Conservation (phyloP, 2,888 invertebrate species). For the Napeogenes inachia region DNA sequence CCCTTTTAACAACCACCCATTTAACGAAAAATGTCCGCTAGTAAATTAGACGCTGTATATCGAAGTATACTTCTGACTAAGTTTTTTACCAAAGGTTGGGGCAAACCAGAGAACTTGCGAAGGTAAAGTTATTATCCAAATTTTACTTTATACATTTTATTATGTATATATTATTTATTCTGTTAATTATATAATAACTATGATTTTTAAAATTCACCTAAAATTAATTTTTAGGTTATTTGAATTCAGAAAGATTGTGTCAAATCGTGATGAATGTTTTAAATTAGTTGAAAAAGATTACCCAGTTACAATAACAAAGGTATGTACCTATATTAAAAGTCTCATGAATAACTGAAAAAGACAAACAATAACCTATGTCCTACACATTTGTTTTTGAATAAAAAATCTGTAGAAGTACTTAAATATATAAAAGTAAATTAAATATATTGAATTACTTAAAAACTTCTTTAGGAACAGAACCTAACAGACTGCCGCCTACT, state of each 20-base stretch:
- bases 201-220: too few relatives aligned
- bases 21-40: conserved; percentile 73
- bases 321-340: conserved; percentile 47
- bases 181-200: conserved; percentile 18
- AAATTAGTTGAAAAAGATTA: conserved; percentile 88
- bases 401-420: background rate
- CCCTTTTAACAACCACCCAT: conserved; percentile 31
- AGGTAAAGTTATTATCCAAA: conserved; percentile 74
- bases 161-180: conserved; percentile 16
- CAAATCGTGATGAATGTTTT: conserved; percentile 88
- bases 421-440: background rate
- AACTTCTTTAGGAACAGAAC: conserved; percentile 80
- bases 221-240: conserved; percentile 83
- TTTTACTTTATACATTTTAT: background rate
- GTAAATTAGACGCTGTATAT: conserved; percentile 87
- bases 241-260: conserved; percentile 91
- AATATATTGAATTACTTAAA: background rate
- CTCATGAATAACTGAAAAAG: background rate
- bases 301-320: conserved; percentile 91
- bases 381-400: background rate
- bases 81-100: conserved; percentile 98
- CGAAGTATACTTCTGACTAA: conserved; percentile 90
- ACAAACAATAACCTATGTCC: background rate
- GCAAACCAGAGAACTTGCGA: conserved; percentile 92
- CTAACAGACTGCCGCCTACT: conserved; percentile 84